Evolutionary conservation across 1,140 invertebrate species (phyloP), one percentile per base, ranked within the genome.

Genomic region (Drosophila jambulina): DNA sequence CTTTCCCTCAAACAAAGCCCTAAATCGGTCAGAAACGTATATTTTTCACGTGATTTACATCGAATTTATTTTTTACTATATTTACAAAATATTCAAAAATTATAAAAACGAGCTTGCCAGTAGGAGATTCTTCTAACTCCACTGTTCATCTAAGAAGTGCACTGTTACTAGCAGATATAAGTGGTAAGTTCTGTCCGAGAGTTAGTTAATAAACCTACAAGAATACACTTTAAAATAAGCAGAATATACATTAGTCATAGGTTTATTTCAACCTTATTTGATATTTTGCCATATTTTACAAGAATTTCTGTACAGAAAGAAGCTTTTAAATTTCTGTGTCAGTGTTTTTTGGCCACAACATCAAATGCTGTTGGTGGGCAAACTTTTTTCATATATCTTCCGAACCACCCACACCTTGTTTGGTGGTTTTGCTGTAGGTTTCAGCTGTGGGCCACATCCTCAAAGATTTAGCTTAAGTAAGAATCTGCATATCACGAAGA

Each of bases 361-460:
- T 25, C 21, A n/a, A n/a, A 17, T 42, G n/a, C n/a, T 17, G 1
- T 56, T 23, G 21, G 13, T 25, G 12, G 2, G 2, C 7, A n/a
- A 51, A 51, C 29, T 61, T 61, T 34, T 34, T 51, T 53, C 21
- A 53, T 36, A 36, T 36, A 51, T 34, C 42, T 62, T 62, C n/a
- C 17, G 3, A n/a, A 5, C 25, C 46, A 49, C 46, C 45, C 48
- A 34, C 21, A 19, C 32, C 8, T 58, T 25, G 4, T 38, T 36
- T 54, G 13, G 21, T 13, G 13, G 29, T 15, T 34, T 25, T 21
- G 12, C 10, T 29, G 17, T 43, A 23, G 54, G 12, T 29, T 58
- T 42, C n/a, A 42, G 43, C 15, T 48, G 45, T 25, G 23, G 38
- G 38, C n/a, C 25, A 45, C n/a, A 42, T 29, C 29, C 19, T 49